Evolutionary conservation across 2,113 vertebrate genomes (phyloP), one percentile per base, ranked within the genome.

Genomic region (Phoxinus phoxinus): DNA sequence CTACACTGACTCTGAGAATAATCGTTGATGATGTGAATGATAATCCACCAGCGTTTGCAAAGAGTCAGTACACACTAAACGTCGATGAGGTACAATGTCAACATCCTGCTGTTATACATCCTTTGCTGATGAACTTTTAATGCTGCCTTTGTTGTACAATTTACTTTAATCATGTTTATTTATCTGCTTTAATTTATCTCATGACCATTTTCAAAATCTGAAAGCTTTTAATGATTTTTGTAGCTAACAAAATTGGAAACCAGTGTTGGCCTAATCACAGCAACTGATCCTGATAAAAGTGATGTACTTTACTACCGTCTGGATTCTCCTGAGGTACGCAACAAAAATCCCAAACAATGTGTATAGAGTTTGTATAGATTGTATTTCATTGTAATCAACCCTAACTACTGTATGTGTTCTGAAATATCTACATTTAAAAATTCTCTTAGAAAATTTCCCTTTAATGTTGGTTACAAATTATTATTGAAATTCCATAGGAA

Each of bases 61-160:
- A 77, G 3, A 63, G 6, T 3, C 0, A 1, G 1, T 93, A 92
- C 72, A 0, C 0, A 0, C 0, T 85, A 1, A 0, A 0, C 1
- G 44, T 95, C 4, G 0, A n/a, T 30, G 95, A 96, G 94, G 95
- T 95, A 89, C 91, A 89, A 61, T 9, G 46, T n/a, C 41, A 71
- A 8, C 2, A 41, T 44, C 32, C 27, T 25, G 11, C 27, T 25
- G 11, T 56, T 56, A 56, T 7, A 56, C 53, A 21, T 56, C 2
- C 6, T 75, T 25, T 15, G 10, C 9, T 61, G 2, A 9, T 72
- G 37, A 73, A 30, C 30, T 27, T 56, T 61, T 27, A 59, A 59
- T 4, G 3, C 25, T 17, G 10, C 19, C 1, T 48, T 7, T 27
- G 3, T 1, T 61, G 19, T 15, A 46, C 32, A 53, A 8, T 19